Evolutionary conservation across 1,140 invertebrate genomes (phyloP).

Genomic region (Drosophila oshimai): DNA sequence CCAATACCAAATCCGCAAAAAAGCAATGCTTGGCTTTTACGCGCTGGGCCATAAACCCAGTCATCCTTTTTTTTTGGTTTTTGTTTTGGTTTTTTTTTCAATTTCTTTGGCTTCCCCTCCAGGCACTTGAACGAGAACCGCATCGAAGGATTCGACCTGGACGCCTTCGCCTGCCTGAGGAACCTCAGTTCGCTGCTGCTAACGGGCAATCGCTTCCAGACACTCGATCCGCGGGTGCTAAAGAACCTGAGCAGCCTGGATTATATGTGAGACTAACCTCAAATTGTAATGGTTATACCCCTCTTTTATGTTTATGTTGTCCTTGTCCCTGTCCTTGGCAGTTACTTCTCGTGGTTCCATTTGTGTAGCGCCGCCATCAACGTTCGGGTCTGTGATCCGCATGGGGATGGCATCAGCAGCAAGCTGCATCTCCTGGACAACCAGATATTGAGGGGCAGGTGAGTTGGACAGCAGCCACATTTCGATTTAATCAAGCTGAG

Average conservation of each 20-base stretch:
- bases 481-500: constrained; percentile 26
- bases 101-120: background rate
- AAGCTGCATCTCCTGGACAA: constrained; percentile 86
- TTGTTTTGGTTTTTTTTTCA: background rate
- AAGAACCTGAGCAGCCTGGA: constrained; percentile 82
- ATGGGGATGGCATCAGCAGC: constrained; percentile 86
- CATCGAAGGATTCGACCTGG: constrained; percentile 80
- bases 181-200: constrained; percentile 71
- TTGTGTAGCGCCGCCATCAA: constrained; percentile 85
- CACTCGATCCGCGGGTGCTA: constrained; percentile 82
- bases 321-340: constrained; percentile 79
- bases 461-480: constrained; percentile 27
- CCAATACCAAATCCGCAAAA: constrained; percentile 50
- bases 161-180: constrained; percentile 71
- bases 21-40: constrained; percentile 41
- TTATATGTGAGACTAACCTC: constrained; percentile 83
- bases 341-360: constrained; percentile 86
- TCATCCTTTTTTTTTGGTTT: background rate
- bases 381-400: constrained; percentile 85
- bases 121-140: constrained; percentile 73
- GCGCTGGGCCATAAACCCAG: constrained; percentile 23
- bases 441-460: constrained; percentile 84
- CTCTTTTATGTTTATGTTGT: no score
- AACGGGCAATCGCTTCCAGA: constrained; percentile 82
- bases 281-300: constrained; percentile 8